Evolutionary conservation across 1,140 invertebrate species (phyloP).

Genomic region (Drosophila triauraria): DNA sequence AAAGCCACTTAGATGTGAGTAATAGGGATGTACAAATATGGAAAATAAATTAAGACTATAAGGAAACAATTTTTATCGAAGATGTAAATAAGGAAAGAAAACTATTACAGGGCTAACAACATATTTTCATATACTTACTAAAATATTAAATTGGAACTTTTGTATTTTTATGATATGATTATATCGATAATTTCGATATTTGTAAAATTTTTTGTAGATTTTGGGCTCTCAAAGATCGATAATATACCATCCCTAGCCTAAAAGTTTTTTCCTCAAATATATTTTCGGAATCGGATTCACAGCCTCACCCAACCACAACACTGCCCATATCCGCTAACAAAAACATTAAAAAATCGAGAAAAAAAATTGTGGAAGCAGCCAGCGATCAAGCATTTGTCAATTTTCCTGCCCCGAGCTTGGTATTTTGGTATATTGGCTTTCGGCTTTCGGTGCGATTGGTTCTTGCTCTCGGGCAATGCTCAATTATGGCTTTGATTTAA

Average conservation of each 20-base stretch:
- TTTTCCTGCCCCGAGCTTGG: conserved; percentile 53
- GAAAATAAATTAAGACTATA: background rate
- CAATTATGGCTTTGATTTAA: conserved; percentile 85
- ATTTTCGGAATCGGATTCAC: conserved; percentile 20
- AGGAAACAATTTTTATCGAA: background rate
- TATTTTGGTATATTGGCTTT: conserved; percentile 41
- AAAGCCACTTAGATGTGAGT: conserved; percentile 70
- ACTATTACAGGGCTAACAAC: background rate
- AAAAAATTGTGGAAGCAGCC: conserved; percentile 24
- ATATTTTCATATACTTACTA: too few species aligned
- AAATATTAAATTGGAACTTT: too few species aligned
- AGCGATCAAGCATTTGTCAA: conserved; percentile 67
- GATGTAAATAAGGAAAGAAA: fast-evolving
- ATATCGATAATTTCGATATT: background rate
- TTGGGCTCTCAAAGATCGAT: too few species aligned
- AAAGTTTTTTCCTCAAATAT: conserved; percentile 5
- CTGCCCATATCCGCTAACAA: conserved; percentile 61
- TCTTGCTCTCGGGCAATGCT: conserved; percentile 57
- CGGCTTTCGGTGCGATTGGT: conserved; percentile 15
- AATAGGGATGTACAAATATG: conserved; percentile 18
- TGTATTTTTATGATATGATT: too few species aligned
- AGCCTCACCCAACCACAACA: conserved; percentile 65
- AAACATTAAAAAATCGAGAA: background rate
- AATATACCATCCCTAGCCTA: background rate
- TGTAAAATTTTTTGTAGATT: background rate